phyloP scores from a whole-genome alignment of 2,888 invertebrate genomes.

The Eupeodes latifasciatus region DNA sequence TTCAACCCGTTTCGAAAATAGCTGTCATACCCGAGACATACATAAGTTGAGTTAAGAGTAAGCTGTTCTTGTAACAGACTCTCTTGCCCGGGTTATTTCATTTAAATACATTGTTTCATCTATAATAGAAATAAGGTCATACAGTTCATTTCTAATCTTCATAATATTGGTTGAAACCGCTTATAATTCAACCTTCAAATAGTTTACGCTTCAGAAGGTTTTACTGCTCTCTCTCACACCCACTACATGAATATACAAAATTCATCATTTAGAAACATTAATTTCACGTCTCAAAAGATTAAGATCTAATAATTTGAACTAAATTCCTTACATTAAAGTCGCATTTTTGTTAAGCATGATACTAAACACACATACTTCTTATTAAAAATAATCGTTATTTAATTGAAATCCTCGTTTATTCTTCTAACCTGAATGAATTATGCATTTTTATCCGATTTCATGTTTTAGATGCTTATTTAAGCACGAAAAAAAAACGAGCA shows the following conservation, averaged over 20 bases:
- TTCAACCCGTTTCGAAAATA: too few relatives aligned
- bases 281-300: slow-evolving; percentile 1
- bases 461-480: slow-evolving; percentile 30
- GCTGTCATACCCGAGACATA: too few relatives aligned
- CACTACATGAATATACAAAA: background rate
- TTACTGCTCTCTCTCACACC: background rate
- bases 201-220: background rate
- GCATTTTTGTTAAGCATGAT: slow-evolving; percentile 27
- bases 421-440: slow-evolving; percentile 37
- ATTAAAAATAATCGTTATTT: slow-evolving; percentile 65
- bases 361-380: slow-evolving; percentile 38
- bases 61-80: too few relatives aligned
- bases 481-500: background rate
- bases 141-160: too few relatives aligned
- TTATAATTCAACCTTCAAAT: background rate
- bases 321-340: background rate
- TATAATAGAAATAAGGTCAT: too few relatives aligned
- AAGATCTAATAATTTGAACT: background rate
- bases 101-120: too few relatives aligned
- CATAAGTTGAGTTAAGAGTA: too few relatives aligned
- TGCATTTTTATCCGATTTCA: slow-evolving; percentile 32
- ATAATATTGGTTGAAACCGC: background rate
- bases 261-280: slow-evolving; percentile 49
- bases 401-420: slow-evolving; percentile 44
- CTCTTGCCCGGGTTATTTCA: too few relatives aligned